These are phyloP conservation scores for Coenonympha glycerion DNA, from an alignment of 2,888 invertebrate species.

Conservation along the genomic window DNA sequence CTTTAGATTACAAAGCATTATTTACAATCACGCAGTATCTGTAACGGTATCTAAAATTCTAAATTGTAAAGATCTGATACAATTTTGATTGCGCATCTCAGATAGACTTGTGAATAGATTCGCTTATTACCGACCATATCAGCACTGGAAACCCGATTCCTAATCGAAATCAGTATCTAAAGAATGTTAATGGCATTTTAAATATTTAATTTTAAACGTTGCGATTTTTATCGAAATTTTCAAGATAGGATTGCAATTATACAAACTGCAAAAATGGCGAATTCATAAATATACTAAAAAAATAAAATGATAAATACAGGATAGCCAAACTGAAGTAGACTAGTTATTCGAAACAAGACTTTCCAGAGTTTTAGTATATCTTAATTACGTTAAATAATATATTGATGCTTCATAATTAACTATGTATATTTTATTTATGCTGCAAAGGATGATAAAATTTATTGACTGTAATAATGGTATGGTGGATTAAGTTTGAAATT, in stretches of 20 bases:
- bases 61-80: constrained; percentile 20
- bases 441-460: no score
- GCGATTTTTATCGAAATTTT: background rate
- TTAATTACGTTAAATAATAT: no score
- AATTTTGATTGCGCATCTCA: constrained; percentile 20
- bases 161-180: background rate
- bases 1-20: constrained; percentile 41
- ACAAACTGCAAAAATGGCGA: no score
- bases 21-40: constrained; percentile 30
- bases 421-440: no score
- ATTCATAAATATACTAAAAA: no score
- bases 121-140: constrained; percentile 8
- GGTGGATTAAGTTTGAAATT: no score
- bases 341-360: no score
- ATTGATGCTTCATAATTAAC: no score
- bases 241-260: background rate
- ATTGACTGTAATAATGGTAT: no score
- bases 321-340: no score
- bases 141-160: background rate
- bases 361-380: no score
- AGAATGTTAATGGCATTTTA: background rate
- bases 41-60: constrained; percentile 23
- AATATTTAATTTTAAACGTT: background rate
- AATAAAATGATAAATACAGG: no score
- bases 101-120: constrained; percentile 14